phyloP scores from a whole-genome alignment of 2,113 vertebrate species.

The Etia nguti region DNA sequence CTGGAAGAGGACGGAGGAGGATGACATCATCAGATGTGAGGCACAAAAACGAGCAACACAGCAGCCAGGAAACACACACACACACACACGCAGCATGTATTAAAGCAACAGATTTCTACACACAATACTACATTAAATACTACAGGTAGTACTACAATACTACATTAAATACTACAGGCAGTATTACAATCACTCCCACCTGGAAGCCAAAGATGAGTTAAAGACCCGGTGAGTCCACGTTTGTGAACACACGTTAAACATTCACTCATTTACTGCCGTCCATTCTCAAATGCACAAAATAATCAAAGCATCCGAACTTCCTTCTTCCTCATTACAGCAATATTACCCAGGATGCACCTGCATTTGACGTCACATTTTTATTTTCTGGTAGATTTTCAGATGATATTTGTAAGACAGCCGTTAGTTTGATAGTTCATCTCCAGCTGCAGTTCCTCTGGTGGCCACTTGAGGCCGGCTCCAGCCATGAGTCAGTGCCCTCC shows the following conservation, averaged over 20 bases:
- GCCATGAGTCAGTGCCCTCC: background rate
- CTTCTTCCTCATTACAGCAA: background rate
- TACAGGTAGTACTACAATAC: background rate
- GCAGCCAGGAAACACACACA: background rate
- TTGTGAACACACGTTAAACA: background rate
- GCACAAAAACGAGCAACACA: background rate
- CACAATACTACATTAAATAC: background rate
- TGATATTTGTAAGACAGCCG: background rate
- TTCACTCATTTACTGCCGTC: background rate
- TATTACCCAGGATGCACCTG: background rate
- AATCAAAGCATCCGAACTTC: background rate
- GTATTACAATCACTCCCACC: background rate
- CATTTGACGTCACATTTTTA: background rate
- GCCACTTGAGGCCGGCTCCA: background rate
- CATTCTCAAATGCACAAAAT: background rate
- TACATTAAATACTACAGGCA: background rate
- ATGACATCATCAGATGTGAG: slow-evolving; percentile 6
- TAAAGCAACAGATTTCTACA: background rate
- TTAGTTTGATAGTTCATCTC: background rate
- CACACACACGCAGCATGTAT: background rate
- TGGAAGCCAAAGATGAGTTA: background rate
- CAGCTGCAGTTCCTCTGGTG: background rate
- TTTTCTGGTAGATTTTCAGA: background rate
- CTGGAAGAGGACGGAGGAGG: slow-evolving; percentile 49
- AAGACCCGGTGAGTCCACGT: background rate